These are phyloP conservation scores for Neuroscelio doddi DNA, from an alignment of 2,888 invertebrate species.

Conservation along the genomic window DNA sequence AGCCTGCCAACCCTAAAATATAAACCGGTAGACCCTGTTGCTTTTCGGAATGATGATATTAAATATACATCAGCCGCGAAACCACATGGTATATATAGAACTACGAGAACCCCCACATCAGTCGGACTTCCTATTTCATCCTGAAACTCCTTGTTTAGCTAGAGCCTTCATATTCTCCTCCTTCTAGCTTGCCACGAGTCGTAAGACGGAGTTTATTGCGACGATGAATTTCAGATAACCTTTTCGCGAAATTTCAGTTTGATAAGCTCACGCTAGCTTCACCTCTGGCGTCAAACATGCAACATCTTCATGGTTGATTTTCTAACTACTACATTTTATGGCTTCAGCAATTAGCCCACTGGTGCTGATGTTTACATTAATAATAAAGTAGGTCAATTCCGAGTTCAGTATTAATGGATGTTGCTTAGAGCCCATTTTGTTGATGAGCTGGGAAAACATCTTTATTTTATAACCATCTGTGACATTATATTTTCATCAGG, in stretches of 20 bases:
- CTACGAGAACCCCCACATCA: constrained; percentile 1
- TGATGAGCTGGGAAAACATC: no score
- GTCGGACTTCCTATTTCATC: constrained; percentile 3
- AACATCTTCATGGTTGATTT: neutral
- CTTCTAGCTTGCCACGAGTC: constrained; percentile 45
- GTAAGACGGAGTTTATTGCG: constrained; percentile 61
- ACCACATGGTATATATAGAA: constrained; percentile 21
- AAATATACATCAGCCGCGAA: constrained; percentile 62
- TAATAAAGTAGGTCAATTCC: no score
- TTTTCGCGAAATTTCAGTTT: constrained; percentile 61
- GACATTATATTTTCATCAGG: no score
- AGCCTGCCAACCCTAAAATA: constrained; percentile 21
- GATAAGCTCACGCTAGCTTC: constrained; percentile 51
- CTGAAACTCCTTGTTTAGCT: constrained; percentile 13
- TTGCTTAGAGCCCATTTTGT: no score
- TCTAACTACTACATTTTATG: neutral
- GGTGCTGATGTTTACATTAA: neutral
- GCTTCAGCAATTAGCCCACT: no score
- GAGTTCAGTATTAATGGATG: no score
- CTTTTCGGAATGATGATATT: constrained; percentile 60
- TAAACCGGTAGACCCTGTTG: constrained; percentile 39
- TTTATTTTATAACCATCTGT: no score
- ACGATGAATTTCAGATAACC: constrained; percentile 65
- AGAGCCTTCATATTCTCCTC: constrained; percentile 4
- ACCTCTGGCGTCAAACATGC: neutral